Base-by-base conservation (phyloP, 1,140 invertebrate species). In the Drosophila pruinosa region DNA sequence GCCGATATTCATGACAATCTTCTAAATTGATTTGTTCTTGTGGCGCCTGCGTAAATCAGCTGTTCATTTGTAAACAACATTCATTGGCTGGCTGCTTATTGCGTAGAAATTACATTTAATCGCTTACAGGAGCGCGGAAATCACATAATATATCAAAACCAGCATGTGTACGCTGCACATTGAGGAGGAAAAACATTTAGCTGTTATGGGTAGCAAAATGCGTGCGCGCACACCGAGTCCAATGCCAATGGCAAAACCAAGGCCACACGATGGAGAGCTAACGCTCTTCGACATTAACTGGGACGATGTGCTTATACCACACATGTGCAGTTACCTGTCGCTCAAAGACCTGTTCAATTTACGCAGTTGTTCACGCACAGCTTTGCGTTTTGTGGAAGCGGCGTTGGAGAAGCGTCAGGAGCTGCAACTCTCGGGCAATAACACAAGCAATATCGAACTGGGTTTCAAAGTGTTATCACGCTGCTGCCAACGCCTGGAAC, bases 221-320 rank as follows among this genome's bases (percentile, higher is more conserved):
- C 19, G 14, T 5, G 19, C 39, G 0, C 59, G 34, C 2, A 62
- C 68, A n/a, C 59, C 63, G 1, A 72, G 74, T 10, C 54, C 47
- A 52, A 57, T 61, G 31, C 53, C 48, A 21, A 6, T 74, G 28
- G 57, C 50, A 22, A 7, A 71, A 22, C n/a, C 4, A 26, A 56
- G 41, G 45, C 28, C 50, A 45, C 22, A 36, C 31, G 10, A 54
- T 12, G 36, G 28, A 12, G 19, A 54, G 10, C n/a, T 79, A 10
- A 72, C 65, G 1, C 62, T 94, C 14, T 93, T 93, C 62, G 93
- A 93, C 75, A 83, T 94, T 19, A 92, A 91, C 56, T 94, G 93
- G 93, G 92, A 93, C 62, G 93, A 94, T 78, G 92, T 94, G 65
- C 85, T 93, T 24, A 92, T 93, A 14, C 90, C 92, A 0, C 91